Evolutionary conservation across 1,140 invertebrate genomes (phyloP).

Genomic region (Drosophila miranda): DNA sequence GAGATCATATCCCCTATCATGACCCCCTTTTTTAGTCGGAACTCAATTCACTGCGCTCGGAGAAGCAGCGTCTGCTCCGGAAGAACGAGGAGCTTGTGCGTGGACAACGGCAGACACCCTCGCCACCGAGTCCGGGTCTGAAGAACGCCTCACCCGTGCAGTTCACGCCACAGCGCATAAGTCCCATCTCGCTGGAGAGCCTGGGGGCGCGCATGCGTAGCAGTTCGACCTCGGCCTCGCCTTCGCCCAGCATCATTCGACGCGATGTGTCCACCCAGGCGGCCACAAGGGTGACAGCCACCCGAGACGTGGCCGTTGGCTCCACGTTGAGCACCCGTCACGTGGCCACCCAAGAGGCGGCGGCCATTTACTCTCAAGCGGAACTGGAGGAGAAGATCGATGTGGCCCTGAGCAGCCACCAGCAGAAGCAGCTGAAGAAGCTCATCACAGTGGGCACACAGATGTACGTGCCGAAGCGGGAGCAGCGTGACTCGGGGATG

Average conservation of each 20-base stretch:
- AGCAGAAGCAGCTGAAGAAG: constrained; percentile 74
- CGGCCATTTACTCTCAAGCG: constrained; percentile 61
- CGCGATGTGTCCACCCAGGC: constrained; percentile 88
- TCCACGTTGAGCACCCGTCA: constrained; percentile 34
- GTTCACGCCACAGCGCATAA: constrained; percentile 77
- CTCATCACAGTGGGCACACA: constrained; percentile 78
- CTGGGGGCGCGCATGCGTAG: constrained; percentile 68
- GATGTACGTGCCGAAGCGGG: constrained; percentile 68
- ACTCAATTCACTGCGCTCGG: constrained; percentile 88
- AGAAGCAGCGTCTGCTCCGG: constrained; percentile 87
- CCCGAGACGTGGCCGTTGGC: constrained; percentile 66
- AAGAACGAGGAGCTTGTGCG: constrained; percentile 82
- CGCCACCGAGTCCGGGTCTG: constrained; percentile 63
- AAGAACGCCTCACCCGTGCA: constrained; percentile 67
- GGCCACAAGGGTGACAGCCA: constrained; percentile 51
- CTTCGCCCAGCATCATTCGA: constrained; percentile 53
- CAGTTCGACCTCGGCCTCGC: constrained; percentile 54
- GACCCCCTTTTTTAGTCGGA: constrained; percentile 84
- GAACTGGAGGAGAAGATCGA: constrained; percentile 61
- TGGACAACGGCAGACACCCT: constrained; percentile 75
- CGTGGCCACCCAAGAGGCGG: constrained; percentile 50
- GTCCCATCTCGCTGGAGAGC: constrained; percentile 76
- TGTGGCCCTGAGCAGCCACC: constrained; percentile 38
- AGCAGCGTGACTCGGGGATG: constrained; percentile 57
- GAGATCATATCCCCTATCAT: background rate